Evolutionary conservation across 2,113 vertebrate species (phyloP), one percentile per base, ranked within the genome.

Genomic region (Electrona antarctica): DNA sequence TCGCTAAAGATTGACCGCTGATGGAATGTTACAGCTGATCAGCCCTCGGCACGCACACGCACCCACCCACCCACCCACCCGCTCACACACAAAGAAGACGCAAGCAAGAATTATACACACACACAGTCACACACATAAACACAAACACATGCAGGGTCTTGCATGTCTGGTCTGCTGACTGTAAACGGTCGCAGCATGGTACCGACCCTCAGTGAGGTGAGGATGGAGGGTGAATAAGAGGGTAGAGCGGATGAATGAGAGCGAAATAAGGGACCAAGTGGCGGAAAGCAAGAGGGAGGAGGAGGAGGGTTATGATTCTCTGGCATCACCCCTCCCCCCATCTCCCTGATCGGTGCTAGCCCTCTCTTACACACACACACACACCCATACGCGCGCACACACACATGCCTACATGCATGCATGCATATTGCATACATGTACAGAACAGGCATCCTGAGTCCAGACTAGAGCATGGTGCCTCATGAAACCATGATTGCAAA

Each of bases 401-500:
- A 47, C 69, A 58, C 67, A 64, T 47, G 11, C 62, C 8, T 9
- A 21, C 21, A 14, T 50, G 62, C 9, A 66, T 51, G 33, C 33
- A 41, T 41, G 33, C 33, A 41, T 6, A 41, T 41, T 21, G 5
- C 33, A 41, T 6, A 41, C 15, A 57, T 7, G 15, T 8, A 51
- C 49, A 12, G 7, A 51, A 51, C 7, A 9, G 49, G 49, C 58
- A 41, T 56, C 63, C 63, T 77, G 74, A 71, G 76, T 84, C 77
- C 73, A 50, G 61, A 73, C 69, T 52, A 47, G 77, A 67, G 45
- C 76, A 77, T 15, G n/a, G 76, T 59, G 77, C 59, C 74, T 83
- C 66, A 33, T 88, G 71, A 89, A 80, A 89, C 80, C 80, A 56
- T 60, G 64, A 72, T 84, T 86, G 85, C 81, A 87, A 88, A 89